A percentile compares a stretch with the other conserved stretches of the same genome.
Conservation (phyloP, 2,797 vertebrate genomes). For the Rhinophrynus dorsalis region DNA sequence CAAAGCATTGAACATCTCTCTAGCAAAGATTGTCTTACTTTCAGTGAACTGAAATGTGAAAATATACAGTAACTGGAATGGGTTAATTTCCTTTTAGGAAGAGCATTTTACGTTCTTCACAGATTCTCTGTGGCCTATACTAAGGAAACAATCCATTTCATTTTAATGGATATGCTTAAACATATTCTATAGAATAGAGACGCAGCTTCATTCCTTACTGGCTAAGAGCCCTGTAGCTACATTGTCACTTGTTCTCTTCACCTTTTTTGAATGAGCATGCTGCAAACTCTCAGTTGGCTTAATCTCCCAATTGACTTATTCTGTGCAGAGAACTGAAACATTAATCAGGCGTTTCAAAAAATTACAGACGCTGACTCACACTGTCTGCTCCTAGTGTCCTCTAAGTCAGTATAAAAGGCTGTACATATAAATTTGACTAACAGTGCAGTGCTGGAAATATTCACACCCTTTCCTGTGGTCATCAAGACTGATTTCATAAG, state of each 20-base stretch:
- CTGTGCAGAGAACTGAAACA: constrained; percentile 40
- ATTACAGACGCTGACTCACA: constrained; percentile 49
- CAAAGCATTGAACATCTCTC: no score
- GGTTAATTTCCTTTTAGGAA: no score
- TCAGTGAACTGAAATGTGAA: no score
- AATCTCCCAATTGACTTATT: constrained; percentile 47
- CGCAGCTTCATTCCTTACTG: constrained; percentile 16
- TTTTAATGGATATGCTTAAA: no score
- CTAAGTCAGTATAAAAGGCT: constrained; percentile 32
- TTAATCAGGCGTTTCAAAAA: constrained; percentile 48
- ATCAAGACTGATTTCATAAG: no score
- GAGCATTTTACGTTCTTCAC: no score
- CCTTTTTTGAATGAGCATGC: constrained; percentile 30
- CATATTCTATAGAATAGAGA: no score
- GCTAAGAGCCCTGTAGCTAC: background rate
- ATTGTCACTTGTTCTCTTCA: background rate
- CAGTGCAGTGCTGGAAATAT: background rate
- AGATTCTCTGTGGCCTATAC: no score
- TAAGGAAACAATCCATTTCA: no score
- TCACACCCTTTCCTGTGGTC: background rate
- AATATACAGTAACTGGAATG: no score
- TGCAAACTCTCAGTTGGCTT: constrained; percentile 34
- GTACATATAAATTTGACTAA: constrained; percentile 6
- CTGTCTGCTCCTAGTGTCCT: constrained; percentile 44
- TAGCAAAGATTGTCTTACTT: no score